These are phyloP conservation scores for Sciurus niger DNA, from an alignment of 2,113 vertebrate species.

Conservation along the genomic window DNA sequence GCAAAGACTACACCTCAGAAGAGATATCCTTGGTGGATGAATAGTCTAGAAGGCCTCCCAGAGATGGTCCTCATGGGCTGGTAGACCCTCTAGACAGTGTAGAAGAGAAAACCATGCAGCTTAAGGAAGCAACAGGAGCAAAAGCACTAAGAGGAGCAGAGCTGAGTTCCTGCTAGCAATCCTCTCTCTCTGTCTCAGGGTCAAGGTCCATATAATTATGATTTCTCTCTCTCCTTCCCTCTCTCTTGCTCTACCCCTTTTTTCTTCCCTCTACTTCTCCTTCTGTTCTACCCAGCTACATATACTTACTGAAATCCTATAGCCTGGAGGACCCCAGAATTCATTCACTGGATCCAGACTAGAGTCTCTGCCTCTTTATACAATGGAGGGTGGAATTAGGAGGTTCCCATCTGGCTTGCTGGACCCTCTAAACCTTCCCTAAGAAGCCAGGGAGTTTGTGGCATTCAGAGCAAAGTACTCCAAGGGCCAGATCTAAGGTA, in stretches of 20 bases:
- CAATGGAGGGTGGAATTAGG: not conserved
- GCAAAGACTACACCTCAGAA: no score
- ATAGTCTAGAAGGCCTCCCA: not conserved
- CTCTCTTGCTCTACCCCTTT: not conserved
- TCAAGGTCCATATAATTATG: not conserved
- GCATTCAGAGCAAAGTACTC: not conserved
- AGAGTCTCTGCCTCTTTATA: constrained; percentile 14
- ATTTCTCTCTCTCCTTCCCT: not conserved
- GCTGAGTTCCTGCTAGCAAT: not conserved
- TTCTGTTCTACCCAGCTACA: not conserved
- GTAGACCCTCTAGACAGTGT: not conserved
- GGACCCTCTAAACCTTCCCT: not conserved
- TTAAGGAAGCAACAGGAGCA: not conserved
- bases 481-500: not conserved
- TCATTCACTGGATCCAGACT: not conserved
- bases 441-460: not conserved
- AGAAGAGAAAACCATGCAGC: not conserved
- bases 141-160: not conserved
- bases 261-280: not conserved
- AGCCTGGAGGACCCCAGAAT: not conserved
- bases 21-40: not conserved
- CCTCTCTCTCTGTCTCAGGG: not conserved
- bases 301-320: not conserved
- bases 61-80: not conserved
- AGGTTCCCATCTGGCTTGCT: not conserved